Evolutionary conservation across 2,797 vertebrate species (phyloP).

Genomic region (Cuculus canorus): DNA sequence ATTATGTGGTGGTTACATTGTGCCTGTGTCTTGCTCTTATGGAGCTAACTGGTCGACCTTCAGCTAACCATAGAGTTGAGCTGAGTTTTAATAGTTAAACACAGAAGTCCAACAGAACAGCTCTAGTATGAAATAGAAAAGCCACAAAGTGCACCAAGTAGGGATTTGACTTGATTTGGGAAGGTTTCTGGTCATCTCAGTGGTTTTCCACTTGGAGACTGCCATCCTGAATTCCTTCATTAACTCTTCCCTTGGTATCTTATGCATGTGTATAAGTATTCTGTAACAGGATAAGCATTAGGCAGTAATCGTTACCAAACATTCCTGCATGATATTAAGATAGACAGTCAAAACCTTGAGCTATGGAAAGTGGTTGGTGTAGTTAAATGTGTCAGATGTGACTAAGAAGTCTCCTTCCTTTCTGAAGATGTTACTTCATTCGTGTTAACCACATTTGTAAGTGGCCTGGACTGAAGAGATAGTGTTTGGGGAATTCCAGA

Average conservation of each 20-base stretch:
- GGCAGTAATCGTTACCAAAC: conserved; percentile 57
- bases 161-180: not conserved
- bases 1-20: not conserved
- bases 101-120: not conserved
- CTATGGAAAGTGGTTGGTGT: conserved; percentile 16
- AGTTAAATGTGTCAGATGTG: conserved; percentile 62
- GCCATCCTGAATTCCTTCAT: not conserved
- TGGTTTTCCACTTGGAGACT: not conserved
- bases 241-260: not conserved
- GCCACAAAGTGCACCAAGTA: not conserved
- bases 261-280: conserved; percentile 1
- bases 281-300: conserved; percentile 67
- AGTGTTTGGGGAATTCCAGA: conserved; percentile 69
- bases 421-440: conserved; percentile 67
- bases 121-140: not conserved
- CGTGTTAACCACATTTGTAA: conserved; percentile 67
- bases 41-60: not conserved
- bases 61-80: not conserved
- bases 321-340: conserved; percentile 24
- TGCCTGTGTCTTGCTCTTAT: not conserved
- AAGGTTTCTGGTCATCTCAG: not conserved
- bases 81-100: not conserved
- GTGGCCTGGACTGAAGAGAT: conserved; percentile 63
- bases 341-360: conserved; percentile 36
- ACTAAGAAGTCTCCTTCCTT: conserved; percentile 68